Conservation (phyloP, 2,888 invertebrate species). For the Netelia melanura region DNA sequence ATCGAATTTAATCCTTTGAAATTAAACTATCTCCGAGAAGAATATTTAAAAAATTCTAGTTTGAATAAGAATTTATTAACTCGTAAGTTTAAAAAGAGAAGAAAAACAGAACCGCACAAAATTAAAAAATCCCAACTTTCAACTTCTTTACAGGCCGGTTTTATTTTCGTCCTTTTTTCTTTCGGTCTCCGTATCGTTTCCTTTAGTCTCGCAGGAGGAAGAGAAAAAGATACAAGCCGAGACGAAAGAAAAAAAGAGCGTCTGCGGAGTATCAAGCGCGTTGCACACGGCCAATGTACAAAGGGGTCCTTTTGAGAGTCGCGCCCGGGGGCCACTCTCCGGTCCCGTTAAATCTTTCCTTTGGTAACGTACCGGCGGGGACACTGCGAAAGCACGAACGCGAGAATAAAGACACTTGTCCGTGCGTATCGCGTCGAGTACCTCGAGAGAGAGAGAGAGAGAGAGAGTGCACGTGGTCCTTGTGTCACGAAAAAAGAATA, state of each 20-base stretch:
- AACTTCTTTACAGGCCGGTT: background rate
- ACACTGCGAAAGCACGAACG: background rate
- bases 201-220: conserved; percentile 17
- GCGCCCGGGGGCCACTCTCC: conserved; percentile 36
- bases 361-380: conserved; percentile 42
- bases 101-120: background rate
- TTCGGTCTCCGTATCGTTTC: background rate
- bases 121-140: background rate
- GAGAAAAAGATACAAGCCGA: background rate
- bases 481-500: background rate
- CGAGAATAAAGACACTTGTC: conserved; percentile 5
- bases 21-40: too few relatives aligned
- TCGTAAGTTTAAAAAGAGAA: too few relatives aligned
- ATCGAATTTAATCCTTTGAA: too few relatives aligned
- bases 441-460: background rate
- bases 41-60: too few relatives aligned
- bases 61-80: too few relatives aligned
- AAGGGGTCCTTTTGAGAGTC: conserved; percentile 50
- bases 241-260: conserved; percentile 31
- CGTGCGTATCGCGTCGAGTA: background rate
- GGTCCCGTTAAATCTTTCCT: conserved; percentile 50
- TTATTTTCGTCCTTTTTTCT: background rate
- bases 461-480: conserved; percentile 33
- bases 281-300: conserved; percentile 44
- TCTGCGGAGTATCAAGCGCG: conserved; percentile 58